Conservation (phyloP, 2,797 vertebrate genomes). For the Channa striata region DNA sequence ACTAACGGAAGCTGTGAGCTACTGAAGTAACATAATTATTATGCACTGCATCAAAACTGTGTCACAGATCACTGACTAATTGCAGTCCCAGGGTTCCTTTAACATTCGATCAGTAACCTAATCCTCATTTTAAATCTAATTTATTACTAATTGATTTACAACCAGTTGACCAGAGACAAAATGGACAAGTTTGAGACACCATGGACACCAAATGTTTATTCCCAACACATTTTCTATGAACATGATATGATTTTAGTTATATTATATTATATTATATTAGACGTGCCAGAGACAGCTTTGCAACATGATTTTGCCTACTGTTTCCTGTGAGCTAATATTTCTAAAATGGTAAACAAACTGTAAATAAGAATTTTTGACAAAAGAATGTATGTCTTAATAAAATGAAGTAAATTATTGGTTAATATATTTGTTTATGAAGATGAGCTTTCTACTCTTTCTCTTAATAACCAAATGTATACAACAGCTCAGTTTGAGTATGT, state of each 20-base stretch:
- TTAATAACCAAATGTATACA: background rate
- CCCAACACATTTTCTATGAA: no score
- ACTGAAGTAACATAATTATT: slow-evolving; percentile 41
- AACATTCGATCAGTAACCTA: slow-evolving; percentile 35
- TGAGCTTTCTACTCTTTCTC: background rate
- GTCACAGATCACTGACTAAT: slow-evolving; percentile 62
- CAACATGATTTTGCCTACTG: background rate
- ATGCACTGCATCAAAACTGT: slow-evolving; percentile 11
- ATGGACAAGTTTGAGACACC: slow-evolving; percentile 10
- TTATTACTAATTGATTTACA: slow-evolving; percentile 53
- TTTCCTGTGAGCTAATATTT: background rate
- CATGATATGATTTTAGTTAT: no score
- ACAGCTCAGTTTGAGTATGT: slow-evolving; percentile 1
- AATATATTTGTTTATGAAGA: background rate
- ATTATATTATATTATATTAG: no score
- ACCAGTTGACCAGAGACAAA: slow-evolving; percentile 36
- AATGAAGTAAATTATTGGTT: background rate
- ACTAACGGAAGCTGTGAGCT: no score
- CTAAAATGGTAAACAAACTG: background rate
- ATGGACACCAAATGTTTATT: slow-evolving; percentile 10
- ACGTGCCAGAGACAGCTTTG: background rate
- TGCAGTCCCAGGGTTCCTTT: slow-evolving; percentile 14
- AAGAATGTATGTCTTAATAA: background rate
- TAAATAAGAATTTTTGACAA: background rate
- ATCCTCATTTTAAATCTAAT: slow-evolving; percentile 60